phyloP scores from a whole-genome alignment of 2,888 invertebrate species.

The Ecdyonurus torrentis region DNA sequence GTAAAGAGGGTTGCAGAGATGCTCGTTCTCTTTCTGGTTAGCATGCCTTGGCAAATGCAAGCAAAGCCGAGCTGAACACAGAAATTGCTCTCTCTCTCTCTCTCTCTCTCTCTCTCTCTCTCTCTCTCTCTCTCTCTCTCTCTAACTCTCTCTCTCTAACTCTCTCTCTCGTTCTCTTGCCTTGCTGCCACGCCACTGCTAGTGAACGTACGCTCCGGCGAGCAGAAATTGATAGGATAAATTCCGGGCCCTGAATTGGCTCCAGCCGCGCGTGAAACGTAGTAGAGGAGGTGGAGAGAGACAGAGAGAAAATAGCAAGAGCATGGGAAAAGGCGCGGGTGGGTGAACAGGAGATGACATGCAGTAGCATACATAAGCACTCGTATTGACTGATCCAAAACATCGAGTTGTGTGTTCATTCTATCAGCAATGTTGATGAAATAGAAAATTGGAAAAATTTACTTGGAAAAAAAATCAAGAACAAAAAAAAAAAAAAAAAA shows the following conservation, averaged over 20 bases:
- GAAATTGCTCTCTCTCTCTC: no score
- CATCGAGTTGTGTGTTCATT: neutral
- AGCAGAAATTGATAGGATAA: conserved; percentile 46
- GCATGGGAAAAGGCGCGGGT: neutral
- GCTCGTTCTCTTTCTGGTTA: no score
- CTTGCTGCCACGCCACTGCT: neutral
- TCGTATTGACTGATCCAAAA: neutral
- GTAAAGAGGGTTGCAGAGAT: no score
- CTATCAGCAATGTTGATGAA: neutral
- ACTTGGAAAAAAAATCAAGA: neutral
- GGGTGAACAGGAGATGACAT: neutral
- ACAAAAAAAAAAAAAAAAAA: no score
- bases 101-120: no score
- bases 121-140: no score
- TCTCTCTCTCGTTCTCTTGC: neutral
- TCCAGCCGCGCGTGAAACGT: conserved; percentile 31
- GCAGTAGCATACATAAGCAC: neutral
- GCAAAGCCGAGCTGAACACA: no score
- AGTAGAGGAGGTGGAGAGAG: conserved; percentile 2
- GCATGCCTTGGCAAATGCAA: no score
- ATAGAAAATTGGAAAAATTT: neutral
- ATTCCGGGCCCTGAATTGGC: conserved; percentile 42
- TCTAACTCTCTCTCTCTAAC: no score
- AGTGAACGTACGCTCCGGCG: conserved; percentile 25
- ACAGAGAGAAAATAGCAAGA: neutral